A percentile compares a stretch with the other conserved stretches of the same genome.
phyloP scores from a whole-genome alignment of 2,797 vertebrate genomes.

The Cirrhinus molitorella region DNA sequence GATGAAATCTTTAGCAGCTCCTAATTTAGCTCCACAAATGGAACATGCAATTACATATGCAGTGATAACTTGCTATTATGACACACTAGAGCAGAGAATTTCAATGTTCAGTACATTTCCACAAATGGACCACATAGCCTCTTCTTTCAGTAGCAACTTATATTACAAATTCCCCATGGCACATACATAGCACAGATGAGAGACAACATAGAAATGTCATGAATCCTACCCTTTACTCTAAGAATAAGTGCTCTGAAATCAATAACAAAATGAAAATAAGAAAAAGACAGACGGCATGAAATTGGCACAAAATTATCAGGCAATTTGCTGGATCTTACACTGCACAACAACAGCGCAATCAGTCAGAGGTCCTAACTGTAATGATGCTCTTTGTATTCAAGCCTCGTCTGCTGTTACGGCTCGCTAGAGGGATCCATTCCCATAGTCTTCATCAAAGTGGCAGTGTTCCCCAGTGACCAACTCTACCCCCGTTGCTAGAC shows the following conservation, averaged over 20 bases:
- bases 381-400: slow-evolving; percentile 59
- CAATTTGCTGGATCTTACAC: neutral
- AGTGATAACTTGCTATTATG: neutral
- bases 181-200: neutral
- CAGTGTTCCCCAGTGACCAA: slow-evolving; percentile 40
- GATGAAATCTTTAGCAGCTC: neutral
- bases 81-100: neutral
- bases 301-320: neutral
- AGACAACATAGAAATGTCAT: neutral
- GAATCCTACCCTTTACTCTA: neutral
- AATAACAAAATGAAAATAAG: neutral
- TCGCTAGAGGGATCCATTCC: slow-evolving; percentile 44
- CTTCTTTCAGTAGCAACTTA: neutral
- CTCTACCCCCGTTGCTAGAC: neutral
- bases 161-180: neutral
- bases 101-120: slow-evolving; percentile 3
- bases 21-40: neutral
- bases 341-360: neutral
- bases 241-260: slow-evolving; percentile 12
- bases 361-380: slow-evolving; percentile 46
- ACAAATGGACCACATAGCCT: neutral
- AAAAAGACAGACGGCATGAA: neutral
- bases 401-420: slow-evolving; percentile 45
- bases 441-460: slow-evolving; percentile 47
- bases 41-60: neutral